Conservation (phyloP, 2,888 invertebrate species). For the Lacanobia wlatinum region DNA sequence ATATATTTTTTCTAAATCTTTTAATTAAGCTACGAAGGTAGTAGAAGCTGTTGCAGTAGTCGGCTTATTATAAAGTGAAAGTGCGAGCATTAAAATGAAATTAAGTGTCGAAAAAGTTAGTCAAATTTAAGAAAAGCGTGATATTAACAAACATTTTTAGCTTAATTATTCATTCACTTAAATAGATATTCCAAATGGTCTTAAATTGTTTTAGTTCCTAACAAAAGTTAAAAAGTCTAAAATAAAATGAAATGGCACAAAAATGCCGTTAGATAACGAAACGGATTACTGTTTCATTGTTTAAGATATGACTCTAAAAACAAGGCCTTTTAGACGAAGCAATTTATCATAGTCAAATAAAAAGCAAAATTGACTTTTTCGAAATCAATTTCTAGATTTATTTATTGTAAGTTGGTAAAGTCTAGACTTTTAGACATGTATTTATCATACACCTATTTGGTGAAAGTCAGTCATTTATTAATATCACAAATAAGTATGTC, state of each 20-base stretch:
- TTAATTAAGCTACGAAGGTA: not conserved
- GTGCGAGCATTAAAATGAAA: not conserved
- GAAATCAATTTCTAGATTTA: not conserved
- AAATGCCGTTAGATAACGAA: slow-evolving; percentile 9
- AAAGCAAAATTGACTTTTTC: not conserved
- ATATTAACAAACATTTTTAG: not conserved
- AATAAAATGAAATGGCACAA: not conserved
- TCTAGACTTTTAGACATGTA: not conserved
- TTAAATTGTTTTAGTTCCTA: not conserved
- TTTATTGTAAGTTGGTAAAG: not conserved
- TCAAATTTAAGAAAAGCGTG: not conserved
- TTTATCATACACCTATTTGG: too few species aligned
- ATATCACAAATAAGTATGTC: not conserved
- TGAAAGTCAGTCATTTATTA: not conserved
- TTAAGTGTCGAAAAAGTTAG: not conserved
- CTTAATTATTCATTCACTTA: not conserved
- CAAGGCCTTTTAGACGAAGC: slow-evolving; percentile 11
- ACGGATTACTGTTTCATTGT: slow-evolving; percentile 12
- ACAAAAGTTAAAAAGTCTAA: not conserved
- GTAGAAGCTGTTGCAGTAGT: not conserved
- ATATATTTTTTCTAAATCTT: not conserved
- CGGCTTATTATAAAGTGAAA: not conserved
- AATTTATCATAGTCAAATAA: slow-evolving; percentile 39
- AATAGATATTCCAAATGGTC: not conserved
- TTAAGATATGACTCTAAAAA: slow-evolving; percentile 13